These are phyloP conservation scores for Malurus elegans DNA, from an alignment of 2,113 vertebrate genomes.

Conservation along the genomic window DNA sequence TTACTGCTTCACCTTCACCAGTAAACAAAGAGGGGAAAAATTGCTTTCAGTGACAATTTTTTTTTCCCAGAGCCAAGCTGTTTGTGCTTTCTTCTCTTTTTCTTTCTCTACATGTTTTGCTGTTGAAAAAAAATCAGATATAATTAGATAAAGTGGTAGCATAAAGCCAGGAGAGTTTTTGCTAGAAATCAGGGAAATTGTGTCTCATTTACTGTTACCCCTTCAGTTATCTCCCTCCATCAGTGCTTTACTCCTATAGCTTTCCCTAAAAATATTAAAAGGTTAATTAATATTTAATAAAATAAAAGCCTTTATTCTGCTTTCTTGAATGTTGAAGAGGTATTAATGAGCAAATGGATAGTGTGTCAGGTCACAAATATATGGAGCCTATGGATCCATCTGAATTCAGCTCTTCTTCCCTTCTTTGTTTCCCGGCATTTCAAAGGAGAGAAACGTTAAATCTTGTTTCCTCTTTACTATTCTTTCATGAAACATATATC, in stretches of 20 bases:
- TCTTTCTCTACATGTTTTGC: slow-evolving; percentile 24
- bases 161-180: background rate
- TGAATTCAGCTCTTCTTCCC: background rate
- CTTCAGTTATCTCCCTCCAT: background rate
- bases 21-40: slow-evolving; percentile 14
- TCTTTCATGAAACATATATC: background rate
- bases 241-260: slow-evolving; percentile 8
- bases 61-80: slow-evolving; percentile 23
- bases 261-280: slow-evolving; percentile 57
- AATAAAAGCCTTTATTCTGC: slow-evolving; percentile 53
- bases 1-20: slow-evolving; percentile 37
- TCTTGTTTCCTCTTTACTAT: background rate
- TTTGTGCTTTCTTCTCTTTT: slow-evolving; percentile 21
- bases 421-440: background rate
- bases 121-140: background rate
- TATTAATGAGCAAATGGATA: slow-evolving; percentile 28
- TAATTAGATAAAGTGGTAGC: background rate
- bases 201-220: background rate
- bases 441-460: background rate
- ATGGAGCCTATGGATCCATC: background rate
- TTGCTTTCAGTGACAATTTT: slow-evolving; percentile 32
- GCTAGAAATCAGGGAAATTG: background rate
- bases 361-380: background rate
- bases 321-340: slow-evolving; percentile 54
- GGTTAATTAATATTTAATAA: slow-evolving; percentile 71